These are phyloP conservation scores for Papilio elwesi DNA, from an alignment of 2,888 invertebrate species.

Conservation along the genomic window DNA sequence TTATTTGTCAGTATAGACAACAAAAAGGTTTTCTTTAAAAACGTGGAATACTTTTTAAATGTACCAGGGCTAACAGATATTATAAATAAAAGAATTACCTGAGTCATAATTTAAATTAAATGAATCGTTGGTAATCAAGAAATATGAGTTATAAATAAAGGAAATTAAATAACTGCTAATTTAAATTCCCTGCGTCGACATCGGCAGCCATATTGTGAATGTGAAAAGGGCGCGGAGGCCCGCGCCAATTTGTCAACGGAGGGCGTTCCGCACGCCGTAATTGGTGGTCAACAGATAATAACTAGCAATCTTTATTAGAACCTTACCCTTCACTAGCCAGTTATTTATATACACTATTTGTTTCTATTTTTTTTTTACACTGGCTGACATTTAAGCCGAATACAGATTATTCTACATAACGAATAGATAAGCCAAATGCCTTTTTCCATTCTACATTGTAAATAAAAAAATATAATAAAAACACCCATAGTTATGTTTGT, in stretches of 20 bases:
- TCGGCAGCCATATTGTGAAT: constrained; percentile 55
- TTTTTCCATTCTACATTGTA: too few relatives aligned
- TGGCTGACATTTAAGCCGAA: constrained; percentile 10
- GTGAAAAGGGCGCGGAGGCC: constrained; percentile 56
- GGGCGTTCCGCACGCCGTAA: constrained; percentile 71
- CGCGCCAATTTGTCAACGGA: constrained; percentile 73
- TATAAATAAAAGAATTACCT: not conserved
- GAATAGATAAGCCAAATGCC: too few relatives aligned
- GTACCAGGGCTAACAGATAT: too few relatives aligned
- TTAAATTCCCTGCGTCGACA: constrained; percentile 41
- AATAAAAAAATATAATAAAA: too few relatives aligned
- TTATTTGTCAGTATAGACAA: too few relatives aligned
- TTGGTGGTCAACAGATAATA: constrained; percentile 72
- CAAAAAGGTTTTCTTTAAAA: too few relatives aligned
- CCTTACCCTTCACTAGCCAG: constrained; percentile 47
- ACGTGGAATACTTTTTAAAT: too few relatives aligned
- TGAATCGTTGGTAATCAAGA: constrained; percentile 32
- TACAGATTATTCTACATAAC: too few relatives aligned
- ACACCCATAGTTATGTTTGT: too few relatives aligned
- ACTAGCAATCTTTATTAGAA: constrained; percentile 55
- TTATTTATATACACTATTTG: constrained; percentile 43
- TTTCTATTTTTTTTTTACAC: constrained; percentile 15
- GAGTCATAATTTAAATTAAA: constrained; percentile 21
- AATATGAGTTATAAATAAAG: constrained; percentile 32
- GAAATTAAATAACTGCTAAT: constrained; percentile 32